Base-by-base conservation (phyloP, 2,113 vertebrate species). In the Tonatia bakeri region DNA sequence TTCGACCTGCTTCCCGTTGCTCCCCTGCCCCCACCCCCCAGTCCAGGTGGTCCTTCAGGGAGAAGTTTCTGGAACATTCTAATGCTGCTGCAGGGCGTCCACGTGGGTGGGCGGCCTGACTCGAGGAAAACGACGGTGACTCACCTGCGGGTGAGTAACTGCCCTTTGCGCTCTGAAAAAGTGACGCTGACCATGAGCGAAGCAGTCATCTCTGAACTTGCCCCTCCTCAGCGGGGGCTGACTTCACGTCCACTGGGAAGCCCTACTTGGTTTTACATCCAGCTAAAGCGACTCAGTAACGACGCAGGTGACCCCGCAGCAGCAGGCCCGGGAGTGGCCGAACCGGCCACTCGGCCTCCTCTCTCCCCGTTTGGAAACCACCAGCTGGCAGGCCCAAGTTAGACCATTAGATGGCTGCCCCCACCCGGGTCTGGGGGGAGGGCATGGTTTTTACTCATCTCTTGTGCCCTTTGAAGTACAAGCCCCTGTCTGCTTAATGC, bases 401-500 rank as follows among this genome's bases (percentile, higher is more conserved):
- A 84, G 77, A 26, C 72, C 91, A 75, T 91, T 14, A 0, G 7
- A 69, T 31, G 19, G 33, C 6, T 38, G 90, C 77, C 88, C 87
- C 87, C 47, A 0, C 3, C 43, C n/a, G n/a, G n/a, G 69, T 16
- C 65, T 90, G 76, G 84, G 38, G 84, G 50, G 50, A 84, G 73
- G 80, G 76, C 67, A 87, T 76, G 43, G 36, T 33, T 61, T 90
- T 94, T 73, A 28, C 92, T 97, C 95, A 96, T 64, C 95, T 95
- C 80, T 67, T 11, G n/a, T 26, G 87, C 87, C 84, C 96, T 97
- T 1, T 0, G 95, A 97, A 98, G 92, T 81, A 64, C 70, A 87
- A 96, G 93, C 76, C 89, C 96, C 96, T 94, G 97, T 86, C 79
- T 96, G 92, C 26, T 91, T 84, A 72, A 86, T 43, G 92, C 87